phyloP scores from a whole-genome alignment of 2,113 vertebrate species.

The Takifugu bimaculatus region DNA sequence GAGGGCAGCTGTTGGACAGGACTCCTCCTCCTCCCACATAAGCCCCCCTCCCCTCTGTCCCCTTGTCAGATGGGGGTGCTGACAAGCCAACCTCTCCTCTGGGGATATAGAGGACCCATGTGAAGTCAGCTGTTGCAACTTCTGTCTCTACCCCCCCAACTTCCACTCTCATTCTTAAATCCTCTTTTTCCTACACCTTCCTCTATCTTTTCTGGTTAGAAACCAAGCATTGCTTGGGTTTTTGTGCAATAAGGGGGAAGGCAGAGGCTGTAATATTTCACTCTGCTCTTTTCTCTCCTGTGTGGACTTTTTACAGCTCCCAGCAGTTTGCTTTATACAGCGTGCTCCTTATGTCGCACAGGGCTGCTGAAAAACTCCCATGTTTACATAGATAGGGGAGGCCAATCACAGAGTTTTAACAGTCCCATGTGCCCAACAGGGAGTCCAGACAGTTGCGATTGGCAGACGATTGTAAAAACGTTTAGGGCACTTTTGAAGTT shows the following conservation, averaged over 20 bases:
- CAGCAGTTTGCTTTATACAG: constrained; percentile 43
- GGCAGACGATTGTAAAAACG: constrained; percentile 46
- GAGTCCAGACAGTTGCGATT: constrained; percentile 52
- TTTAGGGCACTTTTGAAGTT: constrained; percentile 55
- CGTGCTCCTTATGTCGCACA: constrained; percentile 30
- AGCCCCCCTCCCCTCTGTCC: constrained; percentile 43
- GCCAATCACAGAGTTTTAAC: constrained; percentile 50
- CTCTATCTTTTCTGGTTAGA: neutral
- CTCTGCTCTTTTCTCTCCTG: neutral
- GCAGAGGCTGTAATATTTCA: neutral
- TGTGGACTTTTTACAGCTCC: constrained; percentile 26
- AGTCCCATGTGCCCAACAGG: constrained; percentile 33
- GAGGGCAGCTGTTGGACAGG: constrained; percentile 81
- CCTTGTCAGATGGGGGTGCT: constrained; percentile 59
- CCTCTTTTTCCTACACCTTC: constrained; percentile 40
- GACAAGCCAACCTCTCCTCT: constrained; percentile 61
- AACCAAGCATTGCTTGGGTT: too few relatives aligned
- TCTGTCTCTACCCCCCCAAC: constrained; percentile 41
- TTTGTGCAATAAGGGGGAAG: too few relatives aligned
- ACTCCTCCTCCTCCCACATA: constrained; percentile 50
- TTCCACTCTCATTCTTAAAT: constrained; percentile 29
- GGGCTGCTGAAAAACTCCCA: constrained; percentile 36
- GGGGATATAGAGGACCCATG: constrained; percentile 65
- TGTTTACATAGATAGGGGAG: constrained; percentile 57
- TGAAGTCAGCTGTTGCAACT: constrained; percentile 74